phyloP scores from a whole-genome alignment of 2,797 vertebrate genomes.

The Vireo griseus region DNA sequence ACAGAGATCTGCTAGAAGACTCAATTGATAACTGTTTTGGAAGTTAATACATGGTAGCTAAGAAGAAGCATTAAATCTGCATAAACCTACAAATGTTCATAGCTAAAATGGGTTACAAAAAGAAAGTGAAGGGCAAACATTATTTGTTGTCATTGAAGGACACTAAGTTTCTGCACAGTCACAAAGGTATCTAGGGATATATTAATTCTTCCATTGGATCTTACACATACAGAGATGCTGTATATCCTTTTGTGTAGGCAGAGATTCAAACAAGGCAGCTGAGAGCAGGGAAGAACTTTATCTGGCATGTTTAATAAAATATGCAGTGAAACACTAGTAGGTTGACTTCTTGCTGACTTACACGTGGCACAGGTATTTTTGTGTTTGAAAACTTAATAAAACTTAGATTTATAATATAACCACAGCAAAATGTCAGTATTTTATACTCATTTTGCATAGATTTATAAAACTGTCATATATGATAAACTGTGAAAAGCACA shows the following conservation, averaged over 20 bases:
- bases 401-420: not conserved
- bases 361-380: not conserved
- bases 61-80: constrained; percentile 25
- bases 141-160: constrained; percentile 17
- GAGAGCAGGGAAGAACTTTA: not conserved
- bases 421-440: not conserved
- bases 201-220: constrained; percentile 15
- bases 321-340: not conserved
- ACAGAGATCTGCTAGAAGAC: not conserved
- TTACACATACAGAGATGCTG: not conserved
- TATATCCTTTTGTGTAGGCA: not conserved
- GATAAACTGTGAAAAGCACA: not conserved
- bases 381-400: not conserved
- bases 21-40: constrained; percentile 4
- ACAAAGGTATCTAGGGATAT: not conserved
- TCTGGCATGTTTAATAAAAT: not conserved
- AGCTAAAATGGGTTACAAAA: not conserved
- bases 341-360: not conserved
- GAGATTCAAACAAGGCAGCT: not conserved
- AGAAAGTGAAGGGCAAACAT: constrained; percentile 7
- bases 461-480: not conserved
- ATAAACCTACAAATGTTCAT: constrained; percentile 5
- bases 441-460: not conserved
- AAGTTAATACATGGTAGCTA: constrained; percentile 25
- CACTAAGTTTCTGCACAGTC: not conserved